Evolutionary conservation across 2,113 vertebrate genomes (phyloP).

Genomic region (Phylloscopus whistleri): DNA sequence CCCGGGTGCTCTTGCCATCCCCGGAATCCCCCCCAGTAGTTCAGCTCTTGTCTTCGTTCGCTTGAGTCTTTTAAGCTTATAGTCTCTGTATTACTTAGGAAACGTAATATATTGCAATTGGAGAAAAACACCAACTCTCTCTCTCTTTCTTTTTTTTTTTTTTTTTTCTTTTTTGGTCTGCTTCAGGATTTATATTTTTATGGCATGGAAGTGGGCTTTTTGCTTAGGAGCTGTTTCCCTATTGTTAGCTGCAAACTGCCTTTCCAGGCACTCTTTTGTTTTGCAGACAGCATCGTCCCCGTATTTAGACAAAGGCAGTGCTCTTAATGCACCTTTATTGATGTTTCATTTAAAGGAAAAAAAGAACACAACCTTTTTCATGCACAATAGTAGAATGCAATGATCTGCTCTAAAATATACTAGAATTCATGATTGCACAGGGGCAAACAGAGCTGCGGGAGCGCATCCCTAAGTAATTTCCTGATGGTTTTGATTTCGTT

Average conservation of each 20-base stretch:
- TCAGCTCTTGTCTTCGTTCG: not conserved
- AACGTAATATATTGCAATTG: not conserved
- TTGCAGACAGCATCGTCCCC: not conserved
- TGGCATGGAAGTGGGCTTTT: not conserved
- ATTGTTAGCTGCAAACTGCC: not conserved
- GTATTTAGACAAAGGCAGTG: not conserved
- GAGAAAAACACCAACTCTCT: accelerated
- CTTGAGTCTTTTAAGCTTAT: not conserved
- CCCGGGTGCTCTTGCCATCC: not conserved
- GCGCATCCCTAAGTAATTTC: not conserved
- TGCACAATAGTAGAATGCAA: not conserved
- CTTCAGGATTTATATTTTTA: not conserved
- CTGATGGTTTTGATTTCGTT: not conserved
- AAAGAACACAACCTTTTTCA: accelerated
- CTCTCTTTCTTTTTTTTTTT: too few relatives aligned
- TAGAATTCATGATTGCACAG: not conserved
- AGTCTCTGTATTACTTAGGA: accelerated
- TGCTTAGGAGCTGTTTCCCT: not conserved
- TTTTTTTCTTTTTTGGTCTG: not conserved
- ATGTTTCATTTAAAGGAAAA: not conserved
- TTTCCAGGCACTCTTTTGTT: slow-evolving; percentile 5
- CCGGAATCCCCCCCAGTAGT: not conserved
- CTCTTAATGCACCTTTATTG: not conserved
- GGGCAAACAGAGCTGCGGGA: not conserved
- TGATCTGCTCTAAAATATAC: not conserved